Percentiles rank a stretch among this genome's conserved stretches.
Conservation (phyloP, 1,140 invertebrate species). For the Eriosoma lanigerum region DNA sequence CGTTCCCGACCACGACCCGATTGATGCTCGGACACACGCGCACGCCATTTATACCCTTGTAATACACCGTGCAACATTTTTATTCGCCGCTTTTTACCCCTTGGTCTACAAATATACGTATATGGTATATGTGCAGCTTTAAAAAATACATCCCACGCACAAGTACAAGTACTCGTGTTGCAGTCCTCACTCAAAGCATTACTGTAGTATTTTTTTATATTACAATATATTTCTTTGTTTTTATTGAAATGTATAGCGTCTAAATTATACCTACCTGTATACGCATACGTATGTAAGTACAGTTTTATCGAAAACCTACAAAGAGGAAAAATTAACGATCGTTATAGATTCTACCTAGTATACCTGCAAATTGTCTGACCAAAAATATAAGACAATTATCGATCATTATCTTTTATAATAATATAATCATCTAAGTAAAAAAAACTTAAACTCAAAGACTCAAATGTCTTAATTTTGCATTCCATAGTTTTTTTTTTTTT, state of each 20-base stretch:
- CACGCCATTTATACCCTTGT: conserved; percentile 47
- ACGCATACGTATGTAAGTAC: too few relatives aligned
- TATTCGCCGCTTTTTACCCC: conserved; percentile 45
- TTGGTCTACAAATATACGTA: not conserved
- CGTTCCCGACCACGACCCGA: not conserved
- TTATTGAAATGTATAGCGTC: too few relatives aligned
- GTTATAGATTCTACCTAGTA: too few relatives aligned
- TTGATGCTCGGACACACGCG: conserved; percentile 40
- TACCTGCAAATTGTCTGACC: too few relatives aligned
- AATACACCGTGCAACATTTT: conserved; percentile 49
- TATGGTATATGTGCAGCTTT: not conserved
- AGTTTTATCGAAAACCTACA: not conserved
- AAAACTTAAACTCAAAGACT: too few relatives aligned
- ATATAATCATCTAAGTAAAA: too few relatives aligned
- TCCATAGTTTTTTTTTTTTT: too few relatives aligned
- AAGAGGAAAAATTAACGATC: too few relatives aligned
- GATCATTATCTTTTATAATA: too few relatives aligned
- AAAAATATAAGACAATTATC: too few relatives aligned
- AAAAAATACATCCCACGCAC: not conserved
- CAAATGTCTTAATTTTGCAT: too few relatives aligned
- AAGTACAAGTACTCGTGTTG: not conserved
- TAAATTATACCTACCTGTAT: too few relatives aligned
- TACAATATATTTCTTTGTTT: not conserved
- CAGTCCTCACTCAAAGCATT: conserved; percentile 3
- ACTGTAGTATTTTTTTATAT: not conserved